These are phyloP conservation scores for Notoglanidium macrostoma DNA, from an alignment of 2,797 vertebrate species.

Conservation along the genomic window DNA sequence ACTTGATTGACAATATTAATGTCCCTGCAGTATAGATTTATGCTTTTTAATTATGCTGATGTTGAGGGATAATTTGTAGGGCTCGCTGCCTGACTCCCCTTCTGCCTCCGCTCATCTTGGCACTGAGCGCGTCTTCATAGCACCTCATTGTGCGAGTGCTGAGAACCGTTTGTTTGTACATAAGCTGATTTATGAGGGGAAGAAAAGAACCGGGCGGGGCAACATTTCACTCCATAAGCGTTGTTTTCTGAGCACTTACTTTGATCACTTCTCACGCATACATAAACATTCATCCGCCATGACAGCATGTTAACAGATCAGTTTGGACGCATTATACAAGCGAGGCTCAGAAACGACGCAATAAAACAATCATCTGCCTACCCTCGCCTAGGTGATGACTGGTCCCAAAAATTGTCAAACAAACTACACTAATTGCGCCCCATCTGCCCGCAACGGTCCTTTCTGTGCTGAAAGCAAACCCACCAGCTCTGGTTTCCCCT, in stretches of 20 bases:
- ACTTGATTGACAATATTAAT: slow-evolving; percentile 54
- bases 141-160: slow-evolving; percentile 43
- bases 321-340: slow-evolving; percentile 16
- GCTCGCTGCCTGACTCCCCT: slow-evolving; percentile 33
- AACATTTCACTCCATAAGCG: slow-evolving; percentile 32
- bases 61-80: slow-evolving; percentile 53
- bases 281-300: slow-evolving; percentile 33
- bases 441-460: slow-evolving; percentile 37
- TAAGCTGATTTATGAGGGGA: slow-evolving; percentile 48
- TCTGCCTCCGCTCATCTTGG: slow-evolving; percentile 20
- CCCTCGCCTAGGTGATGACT: slow-evolving; percentile 25
- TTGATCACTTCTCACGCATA: slow-evolving; percentile 40
- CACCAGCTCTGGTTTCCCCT: slow-evolving; percentile 57
- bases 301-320: slow-evolving; percentile 38
- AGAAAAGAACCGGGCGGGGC: slow-evolving; percentile 17
- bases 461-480: slow-evolving; percentile 46
- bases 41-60: slow-evolving; percentile 60
- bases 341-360: background rate
- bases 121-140: slow-evolving; percentile 39
- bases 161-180: slow-evolving; percentile 42
- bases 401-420: slow-evolving; percentile 31
- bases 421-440: slow-evolving; percentile 36
- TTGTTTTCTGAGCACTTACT: slow-evolving; percentile 47
- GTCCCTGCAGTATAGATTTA: slow-evolving; percentile 53
- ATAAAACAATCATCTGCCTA: slow-evolving; percentile 34